Evolutionary conservation across 2,888 invertebrate species (phyloP), one percentile per base, ranked within the genome.

Genomic region (Xylophagus ater): DNA sequence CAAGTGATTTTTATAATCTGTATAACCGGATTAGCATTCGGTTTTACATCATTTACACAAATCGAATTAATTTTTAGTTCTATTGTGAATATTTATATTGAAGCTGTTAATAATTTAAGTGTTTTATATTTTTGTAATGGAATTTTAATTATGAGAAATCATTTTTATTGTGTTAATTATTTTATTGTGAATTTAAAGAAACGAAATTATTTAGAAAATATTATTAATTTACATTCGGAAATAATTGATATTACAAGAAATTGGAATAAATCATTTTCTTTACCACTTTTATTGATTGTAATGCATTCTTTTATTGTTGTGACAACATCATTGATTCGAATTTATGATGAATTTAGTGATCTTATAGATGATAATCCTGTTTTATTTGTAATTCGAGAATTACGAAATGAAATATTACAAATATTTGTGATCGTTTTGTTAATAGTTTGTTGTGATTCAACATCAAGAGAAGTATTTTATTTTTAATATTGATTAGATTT

Each of bases 41-140:
- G 21, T 21, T 13, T 32, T 21, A 13, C 30, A 7, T 21, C 18
- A n/a, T 36, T 19, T 28, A 12, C 5, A 7, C 6, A 14, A 30
- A 4, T 13, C 2, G 3, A 14, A 8, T 13, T 30, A 4, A 30
- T 30, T 15, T 8, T 30, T 12, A 14, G 10, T 12, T 6, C 30
- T 2, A 20, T 37, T 4, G 10, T 30, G 15, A 20, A 37, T 23
- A 30, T 37, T 4, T 37, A 30, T 15, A 29, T 37, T 15, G 37
- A 37, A 18, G 15, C 29, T 13, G 18, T 29, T 7, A 29, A 40
- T 9, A 34, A 34, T 17, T 20, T 24, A 9, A 18, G 21, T 12
- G 29, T 40, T 15, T 34, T 40, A 20, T 23, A 34, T 18, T 40
- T 29, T 19, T 34, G 34, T 19, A 34, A 34, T 25, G 40, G 40